Percentiles rank a stretch among this genome's conserved stretches.
Evolutionary conservation across 2,888 invertebrate genomes (phyloP).

Genomic region (Philopedon plagiatum): DNA sequence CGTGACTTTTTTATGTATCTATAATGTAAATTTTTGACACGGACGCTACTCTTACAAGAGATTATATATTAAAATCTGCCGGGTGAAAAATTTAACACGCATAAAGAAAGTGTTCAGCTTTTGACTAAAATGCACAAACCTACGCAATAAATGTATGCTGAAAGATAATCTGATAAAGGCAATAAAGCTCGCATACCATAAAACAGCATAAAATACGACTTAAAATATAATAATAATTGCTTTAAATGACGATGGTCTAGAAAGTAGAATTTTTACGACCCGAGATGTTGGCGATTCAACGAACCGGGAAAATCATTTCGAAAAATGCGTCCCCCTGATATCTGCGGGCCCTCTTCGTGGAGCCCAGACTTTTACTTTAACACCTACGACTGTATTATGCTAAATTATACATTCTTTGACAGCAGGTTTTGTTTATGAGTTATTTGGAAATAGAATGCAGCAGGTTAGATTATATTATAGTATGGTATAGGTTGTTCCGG

Average conservation of each 20-base stretch:
- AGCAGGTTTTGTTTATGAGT: neutral
- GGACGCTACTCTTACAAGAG: too few species aligned
- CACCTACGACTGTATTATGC: conserved; percentile 25
- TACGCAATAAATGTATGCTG: neutral
- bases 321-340: conserved; percentile 22
- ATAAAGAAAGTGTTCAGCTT: too few species aligned
- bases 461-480: neutral
- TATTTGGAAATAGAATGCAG: neutral
- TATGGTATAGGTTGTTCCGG: too few species aligned
- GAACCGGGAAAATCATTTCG: conserved; percentile 29
- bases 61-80: too few species aligned
- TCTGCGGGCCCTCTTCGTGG: conserved; percentile 9
- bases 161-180: neutral
- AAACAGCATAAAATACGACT: conserved; percentile 1
- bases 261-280: conserved; percentile 25
- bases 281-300: conserved; percentile 22
- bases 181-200: neutral
- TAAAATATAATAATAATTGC: neutral
- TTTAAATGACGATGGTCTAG: conserved; percentile 7
- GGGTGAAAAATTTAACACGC: too few species aligned
- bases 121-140: neutral
- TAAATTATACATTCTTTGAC: conserved; percentile 17
- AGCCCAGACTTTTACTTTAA: conserved; percentile 22
- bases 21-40: too few species aligned
- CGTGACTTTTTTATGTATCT: too few species aligned